These are phyloP conservation scores for Anagyrus pseudococci DNA, from an alignment of 2,888 invertebrate genomes.

Conservation along the genomic window DNA sequence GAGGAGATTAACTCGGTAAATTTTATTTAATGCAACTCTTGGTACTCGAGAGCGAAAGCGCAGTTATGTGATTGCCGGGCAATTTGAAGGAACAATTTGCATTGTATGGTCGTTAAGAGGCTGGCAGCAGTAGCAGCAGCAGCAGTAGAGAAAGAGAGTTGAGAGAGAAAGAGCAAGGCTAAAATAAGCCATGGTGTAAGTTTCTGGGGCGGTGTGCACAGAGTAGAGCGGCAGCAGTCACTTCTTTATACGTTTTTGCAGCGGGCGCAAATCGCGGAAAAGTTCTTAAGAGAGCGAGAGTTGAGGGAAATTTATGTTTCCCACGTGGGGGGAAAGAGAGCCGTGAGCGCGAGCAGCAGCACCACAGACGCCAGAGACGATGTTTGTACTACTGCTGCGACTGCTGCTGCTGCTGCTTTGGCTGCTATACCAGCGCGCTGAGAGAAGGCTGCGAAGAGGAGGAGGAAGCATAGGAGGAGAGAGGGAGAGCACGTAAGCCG, in stretches of 20 bases:
- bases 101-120: constrained; percentile 32
- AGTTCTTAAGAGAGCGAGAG: constrained; percentile 1
- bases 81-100: constrained; percentile 40
- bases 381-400: not conserved
- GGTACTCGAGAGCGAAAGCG: not conserved
- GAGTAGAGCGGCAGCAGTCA: constrained; percentile 10
- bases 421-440: not conserved
- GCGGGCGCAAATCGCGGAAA: not conserved
- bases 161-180: not conserved
- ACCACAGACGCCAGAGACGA: too few relatives aligned
- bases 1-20: too few relatives aligned
- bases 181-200: constrained; percentile 3
- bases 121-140: not conserved
- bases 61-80: constrained; percentile 37
- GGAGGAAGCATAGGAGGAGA: not conserved
- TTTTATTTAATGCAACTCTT: too few relatives aligned
- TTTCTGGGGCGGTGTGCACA: not conserved
- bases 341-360: too few relatives aligned
- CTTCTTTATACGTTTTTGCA: constrained; percentile 31
- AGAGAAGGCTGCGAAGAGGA: constrained; percentile 3
- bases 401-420: not conserved
- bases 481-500: too few relatives aligned
- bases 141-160: not conserved
- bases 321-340: not conserved
- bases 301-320: not conserved